These are phyloP conservation scores for Tortrix viridana DNA, from an alignment of 2,888 invertebrate species.

Conservation along the genomic window DNA sequence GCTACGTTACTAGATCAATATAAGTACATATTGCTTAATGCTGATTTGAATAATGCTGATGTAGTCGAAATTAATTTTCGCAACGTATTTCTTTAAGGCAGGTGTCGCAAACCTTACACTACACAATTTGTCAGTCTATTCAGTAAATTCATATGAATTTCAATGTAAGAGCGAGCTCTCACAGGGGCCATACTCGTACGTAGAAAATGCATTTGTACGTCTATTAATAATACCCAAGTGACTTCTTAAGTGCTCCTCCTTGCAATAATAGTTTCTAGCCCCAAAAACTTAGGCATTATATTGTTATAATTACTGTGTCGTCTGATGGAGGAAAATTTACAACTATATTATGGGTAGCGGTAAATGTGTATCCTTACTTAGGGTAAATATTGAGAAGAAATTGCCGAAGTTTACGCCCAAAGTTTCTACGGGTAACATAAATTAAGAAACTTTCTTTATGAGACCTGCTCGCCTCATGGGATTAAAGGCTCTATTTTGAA, in stretches of 20 bases:
- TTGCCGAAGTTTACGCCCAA: slow-evolving; percentile 37
- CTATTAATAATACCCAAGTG: background rate
- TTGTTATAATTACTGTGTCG: background rate
- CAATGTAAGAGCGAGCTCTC: background rate
- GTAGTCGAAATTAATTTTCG: background rate
- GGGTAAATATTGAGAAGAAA: slow-evolving; percentile 38
- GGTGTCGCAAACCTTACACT: background rate
- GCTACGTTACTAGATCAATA: too few species aligned
- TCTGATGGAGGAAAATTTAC: background rate
- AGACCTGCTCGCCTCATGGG: slow-evolving; percentile 17
- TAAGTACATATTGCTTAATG: too few species aligned
- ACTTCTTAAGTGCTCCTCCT: background rate
- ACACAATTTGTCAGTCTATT: background rate
- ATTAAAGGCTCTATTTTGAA: slow-evolving; percentile 20
- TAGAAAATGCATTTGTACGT: too few species aligned
- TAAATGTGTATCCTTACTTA: slow-evolving; percentile 21
- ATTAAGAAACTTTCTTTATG: slow-evolving; percentile 56
- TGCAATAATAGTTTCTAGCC: background rate
- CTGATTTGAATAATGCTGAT: background rate
- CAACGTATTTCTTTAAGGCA: background rate
- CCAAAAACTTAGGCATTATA: background rate
- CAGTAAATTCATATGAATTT: slow-evolving; percentile 1
- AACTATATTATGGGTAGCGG: slow-evolving; percentile 12
- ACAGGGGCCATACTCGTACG: too few species aligned
- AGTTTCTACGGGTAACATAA: slow-evolving; percentile 46